phyloP scores from a whole-genome alignment of 2,888 invertebrate species.

The Reticulitermes lucifugus region DNA sequence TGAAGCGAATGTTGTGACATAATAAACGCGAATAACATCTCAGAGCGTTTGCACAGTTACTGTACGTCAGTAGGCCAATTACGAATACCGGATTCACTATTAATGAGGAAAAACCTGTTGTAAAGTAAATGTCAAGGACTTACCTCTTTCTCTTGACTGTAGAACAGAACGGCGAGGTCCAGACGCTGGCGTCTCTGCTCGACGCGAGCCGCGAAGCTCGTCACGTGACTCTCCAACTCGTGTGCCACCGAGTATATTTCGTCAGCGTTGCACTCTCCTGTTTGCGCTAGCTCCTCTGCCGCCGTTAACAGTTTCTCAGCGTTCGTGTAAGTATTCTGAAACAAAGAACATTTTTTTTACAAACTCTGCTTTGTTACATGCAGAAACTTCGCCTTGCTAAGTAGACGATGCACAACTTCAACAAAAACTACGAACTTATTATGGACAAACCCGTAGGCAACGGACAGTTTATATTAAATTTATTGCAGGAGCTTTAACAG shows the following conservation, averaged over 20 bases:
- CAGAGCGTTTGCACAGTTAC: too few species aligned
- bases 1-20: too few species aligned
- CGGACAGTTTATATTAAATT: too few species aligned
- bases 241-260: slow-evolving; percentile 96
- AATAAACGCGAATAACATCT: too few species aligned
- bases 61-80: too few species aligned
- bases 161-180: slow-evolving; percentile 94
- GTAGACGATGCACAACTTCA: slow-evolving; percentile 7
- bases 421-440: background rate
- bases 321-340: slow-evolving; percentile 97
- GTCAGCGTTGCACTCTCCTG: slow-evolving; percentile 96
- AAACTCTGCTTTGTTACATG: background rate
- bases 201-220: slow-evolving; percentile 92
- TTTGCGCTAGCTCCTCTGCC: slow-evolving; percentile 94
- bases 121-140: slow-evolving; percentile 38
- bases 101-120: too few species aligned
- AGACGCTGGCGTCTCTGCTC: slow-evolving; percentile 90
- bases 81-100: too few species aligned
- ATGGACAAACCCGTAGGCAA: too few species aligned
- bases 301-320: slow-evolving; percentile 96
- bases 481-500: too few species aligned
- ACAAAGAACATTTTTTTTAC: background rate
- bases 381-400: background rate
- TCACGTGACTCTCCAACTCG: slow-evolving; percentile 93
- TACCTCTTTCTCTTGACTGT: slow-evolving; percentile 96